Conservation (phyloP, 1,140 invertebrate genomes). For the Lordiphosa mommai region DNA sequence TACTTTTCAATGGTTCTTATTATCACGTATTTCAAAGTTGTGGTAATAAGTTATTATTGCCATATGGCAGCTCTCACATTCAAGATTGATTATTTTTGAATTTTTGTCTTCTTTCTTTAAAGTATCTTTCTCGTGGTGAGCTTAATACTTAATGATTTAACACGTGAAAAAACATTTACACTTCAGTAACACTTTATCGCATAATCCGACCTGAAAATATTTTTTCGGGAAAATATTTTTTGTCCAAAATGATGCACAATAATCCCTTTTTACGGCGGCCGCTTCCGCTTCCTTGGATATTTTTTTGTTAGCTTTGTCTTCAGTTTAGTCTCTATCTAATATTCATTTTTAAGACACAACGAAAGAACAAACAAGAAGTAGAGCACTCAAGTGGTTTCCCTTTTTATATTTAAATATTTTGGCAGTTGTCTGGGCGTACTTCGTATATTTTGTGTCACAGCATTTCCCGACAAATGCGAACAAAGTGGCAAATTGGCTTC, state of each 20-base stretch:
- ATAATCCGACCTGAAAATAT: conserved; percentile 54
- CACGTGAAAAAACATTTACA: conserved; percentile 60
- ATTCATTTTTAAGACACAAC: conserved; percentile 49
- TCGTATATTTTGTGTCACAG: conserved; percentile 12
- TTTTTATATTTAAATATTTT: conserved; percentile 33
- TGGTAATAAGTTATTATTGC: conserved; percentile 33
- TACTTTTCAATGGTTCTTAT: conserved; percentile 22
- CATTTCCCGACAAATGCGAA: conserved; percentile 4
- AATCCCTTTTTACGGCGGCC: conserved; percentile 59
- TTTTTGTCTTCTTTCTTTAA: neutral
- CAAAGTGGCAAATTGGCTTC: conserved; percentile 45
- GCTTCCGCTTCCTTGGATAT: conserved; percentile 28
- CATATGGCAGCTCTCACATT: conserved; percentile 16
- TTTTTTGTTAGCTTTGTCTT: conserved; percentile 15
- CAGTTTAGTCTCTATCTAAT: conserved; percentile 48
- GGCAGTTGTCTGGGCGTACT: conserved; percentile 17
- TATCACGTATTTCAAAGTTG: conserved; percentile 10
- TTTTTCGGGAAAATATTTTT: conserved; percentile 16
- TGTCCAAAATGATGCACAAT: conserved; percentile 48
- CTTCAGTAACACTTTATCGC: conserved; percentile 62
- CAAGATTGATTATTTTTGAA: conserved; percentile 14
- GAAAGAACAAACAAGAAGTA: conserved; percentile 20
- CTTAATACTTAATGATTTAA: conserved; percentile 36
- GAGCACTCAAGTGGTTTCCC: conserved; percentile 46
- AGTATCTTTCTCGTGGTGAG: conserved; percentile 3